A percentile compares a stretch with the other conserved stretches of the same genome.
These are phyloP conservation scores for Coturnix japonica DNA, from an alignment of 2,113 vertebrate species.

Conservation along the genomic window DNA sequence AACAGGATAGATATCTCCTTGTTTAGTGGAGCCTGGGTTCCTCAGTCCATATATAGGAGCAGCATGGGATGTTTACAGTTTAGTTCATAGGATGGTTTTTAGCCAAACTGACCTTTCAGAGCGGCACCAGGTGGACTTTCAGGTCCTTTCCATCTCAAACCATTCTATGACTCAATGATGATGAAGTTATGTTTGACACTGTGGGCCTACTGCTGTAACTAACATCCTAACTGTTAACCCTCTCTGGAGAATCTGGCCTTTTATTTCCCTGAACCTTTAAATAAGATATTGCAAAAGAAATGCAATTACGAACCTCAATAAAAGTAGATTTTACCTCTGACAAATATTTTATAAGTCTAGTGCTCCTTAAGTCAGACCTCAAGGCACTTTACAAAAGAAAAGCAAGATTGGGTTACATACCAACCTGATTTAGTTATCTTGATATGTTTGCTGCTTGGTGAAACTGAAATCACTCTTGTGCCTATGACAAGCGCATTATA, in stretches of 20 bases:
- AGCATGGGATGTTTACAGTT: neutral
- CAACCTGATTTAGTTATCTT: neutral
- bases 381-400: neutral
- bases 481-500: neutral
- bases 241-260: neutral
- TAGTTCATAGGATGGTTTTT: neutral
- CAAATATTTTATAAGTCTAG: neutral
- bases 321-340: neutral
- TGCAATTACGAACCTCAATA: neutral
- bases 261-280: neutral
- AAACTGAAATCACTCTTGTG: neutral
- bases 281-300: neutral
- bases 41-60: neutral
- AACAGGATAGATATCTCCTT: neutral
- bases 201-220: neutral
- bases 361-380: neutral
- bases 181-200: neutral
- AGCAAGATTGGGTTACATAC: neutral
- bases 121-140: neutral
- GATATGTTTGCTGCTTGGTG: neutral
- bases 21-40: neutral
- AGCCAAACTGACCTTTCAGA: neutral
- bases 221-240: neutral
- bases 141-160: too few relatives aligned
- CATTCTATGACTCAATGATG: too few relatives aligned